Base-by-base conservation (phyloP, 2,797 vertebrate species). In the Salmo trutta region DNA sequence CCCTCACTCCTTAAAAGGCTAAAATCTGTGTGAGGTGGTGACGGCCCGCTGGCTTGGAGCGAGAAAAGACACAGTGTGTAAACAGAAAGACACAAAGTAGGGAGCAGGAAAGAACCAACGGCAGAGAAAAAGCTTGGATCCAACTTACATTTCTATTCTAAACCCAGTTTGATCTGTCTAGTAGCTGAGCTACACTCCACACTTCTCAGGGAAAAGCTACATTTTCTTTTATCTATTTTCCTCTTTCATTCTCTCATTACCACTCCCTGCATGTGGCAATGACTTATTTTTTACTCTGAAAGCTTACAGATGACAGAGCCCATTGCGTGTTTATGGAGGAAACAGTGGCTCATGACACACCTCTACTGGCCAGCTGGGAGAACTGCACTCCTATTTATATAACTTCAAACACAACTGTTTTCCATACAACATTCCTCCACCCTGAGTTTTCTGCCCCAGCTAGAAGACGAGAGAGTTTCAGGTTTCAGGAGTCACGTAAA, bases 1-100 rank as follows among this genome's bases (percentile, higher is more conserved):
- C 85, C 67, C 80, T 86, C 85, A 70, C 71, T 90, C 91, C 91
- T 93, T 94, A 93, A 91, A 93, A 93, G 93, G 93, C 88, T 72
- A 91, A 86, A 88, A 86, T 79, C 77, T 84, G 75, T 75, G 78
- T 24, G 62, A 77, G 41, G 41, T 12, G 69, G 81, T 84, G 79
- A 86, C 80, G 83, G 71, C 76, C 69, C 84, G 73, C 66, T 77
- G 75, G 74, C 80, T 82, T 73, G 3, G 47, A 74, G 73, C 72
- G 79, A 72, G n/a, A 56, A 67, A 52, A 31, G 47, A 31, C 19
- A 24, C 8, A 47, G 1, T 14, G n/a, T 31, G 19, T 2, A 41
- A n/a, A 74, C 67, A 79, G 76, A 78, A 36, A 76, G 68, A 78
- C n/a, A 66, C 41, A 47, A 47, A 47, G 41, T 10, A 47, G 12